Percentiles rank a stretch among this genome's conserved stretches.
phyloP scores from a whole-genome alignment of 2,888 invertebrate genomes.

The Drosophila lutescens region DNA sequence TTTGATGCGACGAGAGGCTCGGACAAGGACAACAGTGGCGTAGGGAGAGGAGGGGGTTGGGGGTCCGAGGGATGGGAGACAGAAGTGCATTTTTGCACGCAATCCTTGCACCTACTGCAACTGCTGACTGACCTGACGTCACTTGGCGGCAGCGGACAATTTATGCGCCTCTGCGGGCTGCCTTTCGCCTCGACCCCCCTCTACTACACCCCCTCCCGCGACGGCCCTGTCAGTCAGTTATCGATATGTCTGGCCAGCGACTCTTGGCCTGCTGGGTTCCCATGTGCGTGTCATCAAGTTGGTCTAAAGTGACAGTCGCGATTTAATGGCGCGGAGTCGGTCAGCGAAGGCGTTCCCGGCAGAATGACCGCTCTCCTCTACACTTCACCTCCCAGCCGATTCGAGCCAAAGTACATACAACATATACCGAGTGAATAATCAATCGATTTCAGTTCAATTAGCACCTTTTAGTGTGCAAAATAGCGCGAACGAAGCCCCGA shows the following conservation, averaged over 20 bases:
- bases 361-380: constrained; percentile 15
- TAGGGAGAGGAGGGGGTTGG: not conserved
- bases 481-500: constrained; percentile 66
- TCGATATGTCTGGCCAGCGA: constrained; percentile 56
- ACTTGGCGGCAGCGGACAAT: constrained; percentile 49
- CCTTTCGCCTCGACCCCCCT: constrained; percentile 2
- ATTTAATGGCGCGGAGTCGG: constrained; percentile 80
- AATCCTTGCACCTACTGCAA: constrained; percentile 65
- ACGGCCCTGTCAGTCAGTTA: constrained; percentile 52
- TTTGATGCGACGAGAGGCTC: constrained; percentile 78
- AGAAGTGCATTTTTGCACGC: constrained; percentile 82
- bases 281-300: constrained; percentile 83
- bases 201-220: not conserved
- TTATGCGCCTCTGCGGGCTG: constrained; percentile 46
- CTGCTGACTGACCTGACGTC: constrained; percentile 45
- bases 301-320: constrained; percentile 83
- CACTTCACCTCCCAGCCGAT: not conserved
- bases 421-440: constrained; percentile 69
- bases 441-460: constrained; percentile 79
- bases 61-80: constrained; percentile 37
- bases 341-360: constrained; percentile 52
- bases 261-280: constrained; percentile 32
- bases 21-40: constrained; percentile 22
- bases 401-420: constrained; percentile 2
- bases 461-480: constrained; percentile 82